A percentile compares a stretch with the other conserved stretches of the same genome.
Conservation (phyloP, 1,140 invertebrate genomes). For the Bombus confusus region DNA sequence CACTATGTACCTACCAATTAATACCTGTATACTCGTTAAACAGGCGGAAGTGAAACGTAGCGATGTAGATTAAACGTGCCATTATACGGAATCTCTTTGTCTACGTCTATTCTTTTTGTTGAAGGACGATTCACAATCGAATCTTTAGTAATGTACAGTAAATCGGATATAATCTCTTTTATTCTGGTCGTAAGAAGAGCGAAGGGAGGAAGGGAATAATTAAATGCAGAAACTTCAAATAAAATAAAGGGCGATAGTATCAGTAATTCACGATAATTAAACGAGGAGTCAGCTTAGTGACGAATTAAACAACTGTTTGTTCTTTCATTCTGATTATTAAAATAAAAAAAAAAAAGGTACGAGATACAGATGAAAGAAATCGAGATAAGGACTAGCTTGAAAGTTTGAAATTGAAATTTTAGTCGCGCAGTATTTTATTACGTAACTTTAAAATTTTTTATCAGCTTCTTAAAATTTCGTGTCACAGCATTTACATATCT, state of each 20-base stretch:
- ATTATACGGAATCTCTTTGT: not conserved
- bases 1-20: constrained; percentile 58
- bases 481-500: not conserved
- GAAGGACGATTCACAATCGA: not conserved
- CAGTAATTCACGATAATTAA: not conserved
- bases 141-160: not conserved
- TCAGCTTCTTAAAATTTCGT: not conserved
- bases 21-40: constrained; percentile 54
- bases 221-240: not conserved
- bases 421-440: no score
- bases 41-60: constrained; percentile 32
- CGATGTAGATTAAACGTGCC: constrained; percentile 10
- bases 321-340: no score
- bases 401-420: no score
- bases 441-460: not conserved
- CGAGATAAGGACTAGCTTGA: no score
- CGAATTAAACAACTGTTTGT: no score
- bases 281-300: not conserved
- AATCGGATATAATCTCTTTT: not conserved
- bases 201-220: not conserved
- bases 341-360: no score
- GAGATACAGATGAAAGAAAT: no score
- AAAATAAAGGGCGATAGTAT: not conserved
- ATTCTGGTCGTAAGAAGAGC: not conserved
- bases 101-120: not conserved